Conservation (phyloP, 2,797 vertebrate species). For the Danio aesculapii region DNA sequence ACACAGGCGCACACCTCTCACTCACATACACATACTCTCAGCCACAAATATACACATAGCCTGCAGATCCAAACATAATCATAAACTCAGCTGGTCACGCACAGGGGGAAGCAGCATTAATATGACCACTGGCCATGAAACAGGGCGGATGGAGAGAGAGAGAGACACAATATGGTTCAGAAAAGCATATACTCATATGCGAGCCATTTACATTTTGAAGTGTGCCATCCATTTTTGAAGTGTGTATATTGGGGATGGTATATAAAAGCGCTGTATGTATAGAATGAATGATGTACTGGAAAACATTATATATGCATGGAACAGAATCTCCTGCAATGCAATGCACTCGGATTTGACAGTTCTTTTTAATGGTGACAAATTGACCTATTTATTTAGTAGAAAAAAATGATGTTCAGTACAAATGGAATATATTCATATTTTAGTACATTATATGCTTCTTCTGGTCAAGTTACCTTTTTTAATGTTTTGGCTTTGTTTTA, state of each 20-base stretch:
- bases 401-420: no score
- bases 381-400: neutral
- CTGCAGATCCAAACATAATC: slow-evolving; percentile 72
- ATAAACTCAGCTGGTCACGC: slow-evolving; percentile 53
- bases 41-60: slow-evolving; percentile 65
- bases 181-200: slow-evolving; percentile 6
- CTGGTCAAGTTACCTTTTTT: no score
- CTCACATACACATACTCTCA: slow-evolving; percentile 39
- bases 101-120: slow-evolving; percentile 39
- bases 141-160: neutral
- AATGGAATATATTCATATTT: no score
- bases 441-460: no score
- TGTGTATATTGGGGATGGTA: neutral
- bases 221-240: neutral
- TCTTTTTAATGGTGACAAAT: neutral
- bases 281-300: neutral
- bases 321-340: neutral
- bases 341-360: no score
- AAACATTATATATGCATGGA: neutral
- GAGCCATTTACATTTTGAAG: neutral
- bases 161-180: slow-evolving; percentile 22
- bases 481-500: no score
- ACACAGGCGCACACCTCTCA: slow-evolving; percentile 51
- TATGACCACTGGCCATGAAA: slow-evolving; percentile 33
- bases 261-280: neutral